phyloP scores from a whole-genome alignment of 92 coral and sea anemone genomes.

The Zoanthus sociatus region DNA sequence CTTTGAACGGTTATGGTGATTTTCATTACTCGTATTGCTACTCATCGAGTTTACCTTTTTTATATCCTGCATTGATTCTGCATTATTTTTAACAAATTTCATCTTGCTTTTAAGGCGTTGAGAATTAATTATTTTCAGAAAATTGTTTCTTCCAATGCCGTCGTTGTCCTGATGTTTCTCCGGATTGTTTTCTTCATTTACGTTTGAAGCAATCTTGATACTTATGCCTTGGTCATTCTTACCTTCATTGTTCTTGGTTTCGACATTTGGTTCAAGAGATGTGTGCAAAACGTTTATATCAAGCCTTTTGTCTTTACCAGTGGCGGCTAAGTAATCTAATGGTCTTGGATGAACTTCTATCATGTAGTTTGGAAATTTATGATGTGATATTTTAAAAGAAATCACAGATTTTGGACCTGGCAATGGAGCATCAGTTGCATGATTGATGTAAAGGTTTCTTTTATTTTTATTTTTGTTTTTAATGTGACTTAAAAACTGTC shows the following conservation, averaged over 20 bases:
- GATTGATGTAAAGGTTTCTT: background rate
- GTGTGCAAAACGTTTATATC: slow-evolving; percentile 8
- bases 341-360: background rate
- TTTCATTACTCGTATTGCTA: background rate
- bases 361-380: background rate
- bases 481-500: background rate
- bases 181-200: background rate
- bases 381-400: slow-evolving; percentile 9
- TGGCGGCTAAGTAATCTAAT: background rate
- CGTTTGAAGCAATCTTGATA: background rate
- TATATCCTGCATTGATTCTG: background rate
- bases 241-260: background rate
- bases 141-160: background rate
- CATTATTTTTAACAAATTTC: background rate
- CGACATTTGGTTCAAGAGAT: background rate
- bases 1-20: background rate
- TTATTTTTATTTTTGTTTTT: background rate
- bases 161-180: background rate
- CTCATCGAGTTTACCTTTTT: background rate
- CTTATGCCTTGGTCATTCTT: background rate
- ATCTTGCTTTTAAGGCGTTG: background rate
- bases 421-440: background rate
- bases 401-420: slow-evolving; percentile 9
- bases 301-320: slow-evolving; percentile 1
- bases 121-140: background rate